Percentiles rank a stretch among this genome's conserved stretches.
phyloP scores from a whole-genome alignment of 2,113 vertebrate genomes.

The Octodon degus region DNA sequence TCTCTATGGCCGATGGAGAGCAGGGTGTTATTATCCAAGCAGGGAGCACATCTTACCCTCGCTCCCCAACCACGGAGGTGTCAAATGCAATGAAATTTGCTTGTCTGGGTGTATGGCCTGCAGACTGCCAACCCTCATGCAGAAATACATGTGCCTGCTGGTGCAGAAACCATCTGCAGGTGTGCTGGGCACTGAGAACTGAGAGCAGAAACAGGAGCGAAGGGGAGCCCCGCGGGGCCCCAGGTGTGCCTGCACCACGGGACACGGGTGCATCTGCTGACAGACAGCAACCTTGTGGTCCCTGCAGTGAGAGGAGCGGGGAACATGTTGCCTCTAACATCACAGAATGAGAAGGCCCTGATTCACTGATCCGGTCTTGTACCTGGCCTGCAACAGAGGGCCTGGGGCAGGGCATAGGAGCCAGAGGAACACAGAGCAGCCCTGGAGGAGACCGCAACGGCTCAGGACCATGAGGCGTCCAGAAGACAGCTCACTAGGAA shows the following conservation, averaged over 20 bases:
- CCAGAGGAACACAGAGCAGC: rapidly evolving
- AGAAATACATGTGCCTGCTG: background rate
- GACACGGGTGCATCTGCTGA: rapidly evolving
- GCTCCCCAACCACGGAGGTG: background rate
- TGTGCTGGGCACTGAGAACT: background rate
- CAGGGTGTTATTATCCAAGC: background rate
- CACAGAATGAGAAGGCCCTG: background rate
- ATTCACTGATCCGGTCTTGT: too few species aligned
- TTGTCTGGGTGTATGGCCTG: background rate
- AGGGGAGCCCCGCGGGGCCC: background rate
- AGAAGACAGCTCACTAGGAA: too few species aligned
- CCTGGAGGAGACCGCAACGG: background rate
- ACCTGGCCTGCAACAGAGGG: background rate
- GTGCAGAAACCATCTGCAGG: background rate
- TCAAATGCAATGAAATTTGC: background rate
- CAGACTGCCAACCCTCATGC: too few species aligned
- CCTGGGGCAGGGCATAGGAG: background rate
- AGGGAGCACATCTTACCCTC: background rate
- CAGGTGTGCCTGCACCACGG: rapidly evolving
- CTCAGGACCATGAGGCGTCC: too few species aligned
- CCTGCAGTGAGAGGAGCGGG: background rate
- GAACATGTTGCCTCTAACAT: background rate
- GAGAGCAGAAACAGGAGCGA: background rate
- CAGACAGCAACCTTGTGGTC: too few species aligned
- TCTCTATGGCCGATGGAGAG: rapidly evolving